Conservation (phyloP, 2,888 invertebrate genomes). For the Ommatoiulus sabulosus region DNA sequence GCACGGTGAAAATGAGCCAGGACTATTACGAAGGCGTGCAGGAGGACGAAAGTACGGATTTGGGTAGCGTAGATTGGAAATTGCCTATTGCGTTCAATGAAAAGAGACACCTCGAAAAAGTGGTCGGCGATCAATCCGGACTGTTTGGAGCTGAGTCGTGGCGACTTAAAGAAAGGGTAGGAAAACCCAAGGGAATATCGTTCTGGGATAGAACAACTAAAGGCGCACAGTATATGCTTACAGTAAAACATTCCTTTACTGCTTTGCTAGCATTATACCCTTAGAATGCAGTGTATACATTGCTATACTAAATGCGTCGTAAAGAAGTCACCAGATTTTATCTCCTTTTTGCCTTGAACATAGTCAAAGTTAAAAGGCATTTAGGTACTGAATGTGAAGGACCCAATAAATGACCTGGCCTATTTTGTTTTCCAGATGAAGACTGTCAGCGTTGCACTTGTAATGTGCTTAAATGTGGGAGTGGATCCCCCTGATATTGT, state of each 20-base stretch:
- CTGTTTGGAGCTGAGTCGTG: constrained; percentile 76
- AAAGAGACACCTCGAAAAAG: constrained; percentile 73
- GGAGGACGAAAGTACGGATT: constrained; percentile 49
- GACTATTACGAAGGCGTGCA: neutral
- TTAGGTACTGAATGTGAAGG: constrained; percentile 54
- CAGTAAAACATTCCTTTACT: no score
- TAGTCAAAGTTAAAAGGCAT: neutral
- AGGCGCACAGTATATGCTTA: no score
- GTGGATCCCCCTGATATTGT: constrained; percentile 99
- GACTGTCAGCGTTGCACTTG: constrained; percentile 98
- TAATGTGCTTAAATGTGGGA: constrained; percentile 97
- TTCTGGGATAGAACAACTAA: no score
- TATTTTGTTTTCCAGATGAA: constrained; percentile 80
- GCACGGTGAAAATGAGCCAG: constrained; percentile 1
- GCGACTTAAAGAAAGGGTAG: constrained; percentile 92
- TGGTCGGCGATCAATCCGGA: neutral
- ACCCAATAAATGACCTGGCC: neutral
- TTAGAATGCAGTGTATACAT: no score
- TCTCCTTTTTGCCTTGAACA: no score
- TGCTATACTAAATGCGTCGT: no score
- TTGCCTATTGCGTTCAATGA: constrained; percentile 78
- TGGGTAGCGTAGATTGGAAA: constrained; percentile 57
- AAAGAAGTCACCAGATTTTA: no score
- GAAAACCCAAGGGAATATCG: constrained; percentile 58
- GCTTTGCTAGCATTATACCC: no score